Evolutionary conservation across 2,888 invertebrate species (phyloP).

Genomic region (Phrixothrix hirtus): DNA sequence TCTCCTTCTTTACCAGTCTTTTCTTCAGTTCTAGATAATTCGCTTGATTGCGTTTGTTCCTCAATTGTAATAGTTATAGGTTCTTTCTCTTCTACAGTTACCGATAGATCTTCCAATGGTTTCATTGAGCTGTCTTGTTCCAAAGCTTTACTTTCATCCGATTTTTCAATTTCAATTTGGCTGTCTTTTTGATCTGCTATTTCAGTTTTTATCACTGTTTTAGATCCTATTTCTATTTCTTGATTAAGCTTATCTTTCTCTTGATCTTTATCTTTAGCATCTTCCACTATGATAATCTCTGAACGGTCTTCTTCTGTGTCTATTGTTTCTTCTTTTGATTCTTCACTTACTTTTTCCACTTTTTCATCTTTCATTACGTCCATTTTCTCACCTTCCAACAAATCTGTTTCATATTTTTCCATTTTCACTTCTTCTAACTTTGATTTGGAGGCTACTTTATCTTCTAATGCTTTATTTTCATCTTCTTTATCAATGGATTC

Average conservation of each 20-base stretch:
- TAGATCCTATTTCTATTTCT: not conserved
- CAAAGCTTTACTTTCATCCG: conserved; percentile 11
- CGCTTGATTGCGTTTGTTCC: conserved; percentile 6
- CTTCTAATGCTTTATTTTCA: too few species aligned
- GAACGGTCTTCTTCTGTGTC: conserved; percentile 1
- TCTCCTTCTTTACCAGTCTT: conserved; percentile 3
- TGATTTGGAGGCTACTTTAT: too few species aligned
- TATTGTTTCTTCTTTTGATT: conserved; percentile 28
- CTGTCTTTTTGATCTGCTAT: conserved; percentile 2
- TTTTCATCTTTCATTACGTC: too few species aligned
- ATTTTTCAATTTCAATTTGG: not conserved
- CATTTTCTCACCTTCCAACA: too few species aligned
- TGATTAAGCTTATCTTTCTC: not conserved
- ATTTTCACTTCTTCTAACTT: too few species aligned
- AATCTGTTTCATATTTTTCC: too few species aligned
- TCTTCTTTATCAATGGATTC: too few species aligned
- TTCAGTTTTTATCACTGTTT: conserved; percentile 9
- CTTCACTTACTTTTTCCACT: too few species aligned
- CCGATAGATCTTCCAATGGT: not conserved
- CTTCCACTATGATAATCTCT: not conserved
- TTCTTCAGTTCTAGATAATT: conserved; percentile 6
- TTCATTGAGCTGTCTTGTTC: conserved; percentile 12
- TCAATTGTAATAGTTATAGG: conserved; percentile 2
- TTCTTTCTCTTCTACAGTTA: not conserved
- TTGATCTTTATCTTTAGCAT: not conserved